Evolutionary conservation across 2,888 invertebrate species (phyloP).

Genomic region (Brachyptera putata): DNA sequence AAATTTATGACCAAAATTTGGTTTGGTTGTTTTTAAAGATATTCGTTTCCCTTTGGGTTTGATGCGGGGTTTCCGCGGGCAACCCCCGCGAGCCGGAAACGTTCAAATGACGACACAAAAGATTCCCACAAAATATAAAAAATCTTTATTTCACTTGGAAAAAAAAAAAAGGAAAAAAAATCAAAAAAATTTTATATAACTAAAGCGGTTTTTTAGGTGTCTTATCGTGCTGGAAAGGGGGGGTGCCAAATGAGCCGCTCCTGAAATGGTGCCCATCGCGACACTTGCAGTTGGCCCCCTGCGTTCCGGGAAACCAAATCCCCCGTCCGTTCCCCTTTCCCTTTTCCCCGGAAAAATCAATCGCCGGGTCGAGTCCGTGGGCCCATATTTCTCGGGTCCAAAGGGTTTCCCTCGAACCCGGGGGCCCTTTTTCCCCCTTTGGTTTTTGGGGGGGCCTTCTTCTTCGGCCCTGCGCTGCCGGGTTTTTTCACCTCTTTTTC

Average conservation of each 20-base stretch:
- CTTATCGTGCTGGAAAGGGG: too few species aligned
- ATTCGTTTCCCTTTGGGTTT: too few species aligned
- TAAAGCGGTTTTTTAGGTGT: too few species aligned
- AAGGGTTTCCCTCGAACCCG: conserved; percentile 77
- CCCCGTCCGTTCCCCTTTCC: conserved; percentile 70
- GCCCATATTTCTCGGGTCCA: conserved; percentile 62
- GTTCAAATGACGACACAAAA: too few species aligned
- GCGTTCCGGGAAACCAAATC: conserved; percentile 62
- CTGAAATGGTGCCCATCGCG: conserved; percentile 66
- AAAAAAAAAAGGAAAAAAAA: too few species aligned
- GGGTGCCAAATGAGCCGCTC: conserved; percentile 84
- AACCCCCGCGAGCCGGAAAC: too few species aligned
- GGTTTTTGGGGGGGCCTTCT: conserved; percentile 47
- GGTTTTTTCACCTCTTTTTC: conserved; percentile 46
- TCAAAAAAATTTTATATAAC: too few species aligned
- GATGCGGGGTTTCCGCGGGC: too few species aligned
- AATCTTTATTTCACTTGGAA: too few species aligned
- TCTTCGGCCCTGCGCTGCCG: conserved; percentile 49
- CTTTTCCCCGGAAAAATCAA: conserved; percentile 91
- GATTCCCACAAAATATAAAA: too few species aligned
- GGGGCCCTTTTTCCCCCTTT: conserved; percentile 60
- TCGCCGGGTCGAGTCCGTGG: conserved; percentile 91
- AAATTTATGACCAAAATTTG: too few species aligned
- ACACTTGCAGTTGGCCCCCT: conserved; percentile 62
- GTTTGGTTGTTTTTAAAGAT: too few species aligned